Base-by-base conservation (phyloP, 2,888 invertebrate species). In the Prenolepis imparis region DNA sequence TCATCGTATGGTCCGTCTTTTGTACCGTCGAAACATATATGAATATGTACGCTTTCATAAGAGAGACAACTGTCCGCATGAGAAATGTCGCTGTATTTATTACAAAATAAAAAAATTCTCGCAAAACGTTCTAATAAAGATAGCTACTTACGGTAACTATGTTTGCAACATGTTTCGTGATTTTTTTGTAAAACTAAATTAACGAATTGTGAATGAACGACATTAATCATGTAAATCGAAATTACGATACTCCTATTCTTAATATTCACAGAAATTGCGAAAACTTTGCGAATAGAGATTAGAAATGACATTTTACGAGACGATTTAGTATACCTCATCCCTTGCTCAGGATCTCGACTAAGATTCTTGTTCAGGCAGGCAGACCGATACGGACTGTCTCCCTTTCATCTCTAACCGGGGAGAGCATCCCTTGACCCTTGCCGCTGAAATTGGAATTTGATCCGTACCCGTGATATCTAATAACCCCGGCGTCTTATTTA, bases 371-470 rank as follows among this genome's bases (percentile, higher is more conserved):
- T 15, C 28, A 28, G 66, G 39, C 52, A 39, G 67, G n/a, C 44
- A 24, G 61, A 32, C 67, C 80, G 80, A 86, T 73, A 82, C 82
- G 57, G 82, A 86, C 85, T 86, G 81, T 81, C 82, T 82, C 81
- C 81, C 84, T 86, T 87, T 83, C 80, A 68, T 57, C 39, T 44
- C 28, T 15, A 63, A 70, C 28, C 64, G 55, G 39, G 44, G 6
- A 72, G 59, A 41, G 41, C 44, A 36, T 82, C 83, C 85, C 85
- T 84, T 84, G 83, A 85, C 66, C 86, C 85, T 67, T 55, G 63
- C 67, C 82, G 83, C 61, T 73, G 88, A 90, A 92, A 91, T 92
- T 92, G 92, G 88, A 91, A 92, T 91, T 88, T 90, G 91, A 92
- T 92, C 91, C 85, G 85, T 77, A 82, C 73, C 83, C 87, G 74